Conservation (phyloP, 2,113 vertebrate species). For the Caracal caracal region DNA sequence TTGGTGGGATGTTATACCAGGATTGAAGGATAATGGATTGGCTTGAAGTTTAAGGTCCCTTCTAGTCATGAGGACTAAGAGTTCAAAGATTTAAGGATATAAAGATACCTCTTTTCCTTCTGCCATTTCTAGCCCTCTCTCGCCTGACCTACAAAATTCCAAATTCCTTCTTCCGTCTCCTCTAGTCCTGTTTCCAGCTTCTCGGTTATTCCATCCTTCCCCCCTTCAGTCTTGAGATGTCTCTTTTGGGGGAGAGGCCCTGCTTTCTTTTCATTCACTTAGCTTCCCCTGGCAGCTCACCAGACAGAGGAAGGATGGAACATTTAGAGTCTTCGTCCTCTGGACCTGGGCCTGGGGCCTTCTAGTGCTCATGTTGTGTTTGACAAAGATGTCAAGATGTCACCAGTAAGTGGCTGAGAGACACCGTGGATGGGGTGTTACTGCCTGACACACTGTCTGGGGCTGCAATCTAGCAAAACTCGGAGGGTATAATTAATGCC, state of each 20-base stretch:
- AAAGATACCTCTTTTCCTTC: background rate
- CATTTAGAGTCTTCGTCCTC: background rate
- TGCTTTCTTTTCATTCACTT: background rate
- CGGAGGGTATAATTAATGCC: conserved; percentile 75
- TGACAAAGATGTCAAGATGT: conserved; percentile 68
- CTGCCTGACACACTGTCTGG: background rate
- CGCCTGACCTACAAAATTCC: background rate
- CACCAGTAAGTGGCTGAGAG: conserved; percentile 43
- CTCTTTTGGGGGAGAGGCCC: background rate
- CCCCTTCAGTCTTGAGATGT: background rate
- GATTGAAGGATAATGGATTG: background rate
- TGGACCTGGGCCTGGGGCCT: background rate
- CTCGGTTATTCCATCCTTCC: background rate
- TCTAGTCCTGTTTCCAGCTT: background rate
- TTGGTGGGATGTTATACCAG: background rate
- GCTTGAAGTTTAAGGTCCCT: background rate
- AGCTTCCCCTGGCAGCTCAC: background rate
- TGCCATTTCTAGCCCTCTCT: background rate
- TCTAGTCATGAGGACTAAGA: background rate
- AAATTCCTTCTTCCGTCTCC: background rate
- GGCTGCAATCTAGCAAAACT: conserved; percentile 45
- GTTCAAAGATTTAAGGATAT: background rate
- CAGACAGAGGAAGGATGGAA: background rate
- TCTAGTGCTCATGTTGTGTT: background rate
- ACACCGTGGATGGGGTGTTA: background rate